Evolutionary conservation across 2,113 vertebrate genomes (phyloP).

Genomic region (Chascanopsetta lugubris): DNA sequence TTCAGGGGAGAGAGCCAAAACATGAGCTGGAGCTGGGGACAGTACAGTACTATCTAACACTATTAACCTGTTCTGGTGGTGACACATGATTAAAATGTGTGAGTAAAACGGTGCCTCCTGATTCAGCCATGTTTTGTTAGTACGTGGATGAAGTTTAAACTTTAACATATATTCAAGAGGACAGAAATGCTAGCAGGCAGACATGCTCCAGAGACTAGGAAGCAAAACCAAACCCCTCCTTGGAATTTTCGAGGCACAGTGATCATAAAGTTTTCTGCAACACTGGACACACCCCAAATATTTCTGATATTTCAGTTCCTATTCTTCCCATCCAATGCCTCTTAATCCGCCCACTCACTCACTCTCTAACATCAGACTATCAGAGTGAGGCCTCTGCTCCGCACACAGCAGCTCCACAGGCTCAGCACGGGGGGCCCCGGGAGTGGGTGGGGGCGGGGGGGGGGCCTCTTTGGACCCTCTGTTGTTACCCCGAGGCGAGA

Average conservation of each 20-base stretch:
- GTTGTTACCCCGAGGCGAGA: conserved; percentile 52
- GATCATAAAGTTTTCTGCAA: conserved; percentile 5
- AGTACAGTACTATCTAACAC: no score
- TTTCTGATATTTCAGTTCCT: conserved; percentile 21
- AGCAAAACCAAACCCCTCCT: conserved; percentile 14
- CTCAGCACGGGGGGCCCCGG: conserved; percentile 55
- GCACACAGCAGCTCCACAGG: conserved; percentile 45
- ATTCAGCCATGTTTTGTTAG: no score
- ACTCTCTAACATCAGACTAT: conserved; percentile 44
- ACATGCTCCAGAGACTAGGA: no score
- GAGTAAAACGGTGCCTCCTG: no score
- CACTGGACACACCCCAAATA: conserved; percentile 11
- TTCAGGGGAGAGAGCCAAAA: no score
- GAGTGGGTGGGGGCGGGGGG: no score
- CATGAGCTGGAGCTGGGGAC: no score
- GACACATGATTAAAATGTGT: no score
- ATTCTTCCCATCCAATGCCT: not conserved
- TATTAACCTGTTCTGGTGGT: no score
- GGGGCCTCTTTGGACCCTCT: conserved; percentile 52
- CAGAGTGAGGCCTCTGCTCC: conserved; percentile 22
- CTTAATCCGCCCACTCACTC: conserved; percentile 24
- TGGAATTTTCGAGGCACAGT: conserved; percentile 32
- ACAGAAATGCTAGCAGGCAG: not conserved
- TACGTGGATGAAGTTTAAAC: no score
- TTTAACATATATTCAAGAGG: not conserved